Conservation (phyloP, 2,888 invertebrate species). For the Trissoscelio sp. region DNA sequence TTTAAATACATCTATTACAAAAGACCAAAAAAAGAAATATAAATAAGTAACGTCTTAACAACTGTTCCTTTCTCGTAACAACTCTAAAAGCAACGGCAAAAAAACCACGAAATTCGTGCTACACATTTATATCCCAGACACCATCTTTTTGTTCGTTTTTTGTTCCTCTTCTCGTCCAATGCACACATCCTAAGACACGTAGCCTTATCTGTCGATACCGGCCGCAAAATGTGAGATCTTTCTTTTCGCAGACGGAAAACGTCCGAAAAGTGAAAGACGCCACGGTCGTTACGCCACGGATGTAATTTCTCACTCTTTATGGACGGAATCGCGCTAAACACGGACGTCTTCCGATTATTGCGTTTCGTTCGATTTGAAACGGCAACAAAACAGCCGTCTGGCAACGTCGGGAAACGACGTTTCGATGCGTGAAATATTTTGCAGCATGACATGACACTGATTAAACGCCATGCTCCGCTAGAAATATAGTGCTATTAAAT, state of each 20-base stretch:
- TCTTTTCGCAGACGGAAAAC: slow-evolving; percentile 4
- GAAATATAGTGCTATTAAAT: slow-evolving; percentile 69
- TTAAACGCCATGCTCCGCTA: slow-evolving; percentile 52
- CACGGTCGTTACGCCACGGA: slow-evolving; percentile 26
- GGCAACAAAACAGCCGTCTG: slow-evolving; percentile 10
- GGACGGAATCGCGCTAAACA: slow-evolving; percentile 12
- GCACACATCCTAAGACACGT: slow-evolving; percentile 20
- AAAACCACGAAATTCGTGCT: not conserved
- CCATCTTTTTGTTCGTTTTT: not conserved
- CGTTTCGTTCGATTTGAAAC: slow-evolving; percentile 36
- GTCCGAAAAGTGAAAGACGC: slow-evolving; percentile 36
- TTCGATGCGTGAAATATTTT: slow-evolving; percentile 63
- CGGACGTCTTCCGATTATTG: slow-evolving; percentile 20
- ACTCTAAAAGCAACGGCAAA: not conserved
- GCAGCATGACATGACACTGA: slow-evolving; percentile 57
- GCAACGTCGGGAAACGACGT: slow-evolving; percentile 7
- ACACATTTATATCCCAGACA: slow-evolving; percentile 16
- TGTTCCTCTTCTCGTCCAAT: not conserved
- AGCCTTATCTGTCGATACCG: slow-evolving; percentile 30
- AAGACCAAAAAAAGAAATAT: too few species aligned
- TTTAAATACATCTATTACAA: too few species aligned
- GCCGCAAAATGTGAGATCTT: slow-evolving; percentile 17
- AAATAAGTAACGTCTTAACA: slow-evolving; percentile 4
- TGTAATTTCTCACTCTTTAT: slow-evolving; percentile 44
- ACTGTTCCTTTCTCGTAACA: slow-evolving; percentile 1